phyloP scores from a whole-genome alignment of 2,797 vertebrate genomes.

The Ctenopoma multispine region DNA sequence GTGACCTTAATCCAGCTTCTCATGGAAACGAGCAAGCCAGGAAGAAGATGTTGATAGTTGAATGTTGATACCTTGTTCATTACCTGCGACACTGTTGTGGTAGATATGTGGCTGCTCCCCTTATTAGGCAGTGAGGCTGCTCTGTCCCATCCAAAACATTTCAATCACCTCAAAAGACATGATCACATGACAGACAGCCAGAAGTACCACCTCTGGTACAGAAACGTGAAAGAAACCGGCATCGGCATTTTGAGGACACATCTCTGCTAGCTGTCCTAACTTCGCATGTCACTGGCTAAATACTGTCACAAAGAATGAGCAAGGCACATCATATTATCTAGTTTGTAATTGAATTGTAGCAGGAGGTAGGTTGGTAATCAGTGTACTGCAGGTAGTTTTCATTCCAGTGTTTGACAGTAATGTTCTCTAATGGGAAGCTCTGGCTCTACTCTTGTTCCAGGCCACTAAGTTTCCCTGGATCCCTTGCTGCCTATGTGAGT shows the following conservation, averaged over 20 bases:
- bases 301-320: slow-evolving; percentile 63
- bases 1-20: neutral
- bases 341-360: slow-evolving; percentile 81
- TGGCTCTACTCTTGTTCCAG: slow-evolving; percentile 74
- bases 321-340: slow-evolving; percentile 66
- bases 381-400: slow-evolving; percentile 78
- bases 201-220: slow-evolving; percentile 23
- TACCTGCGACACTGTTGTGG: neutral
- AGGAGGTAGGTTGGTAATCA: slow-evolving; percentile 77
- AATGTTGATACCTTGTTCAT: neutral
- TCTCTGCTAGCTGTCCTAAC: slow-evolving; percentile 61
- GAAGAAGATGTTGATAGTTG: neutral
- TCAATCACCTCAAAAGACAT: slow-evolving; percentile 7
- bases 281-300: slow-evolving; percentile 52
- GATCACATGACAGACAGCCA: slow-evolving; percentile 5
- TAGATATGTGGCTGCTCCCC: neutral
- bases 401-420: slow-evolving; percentile 79
- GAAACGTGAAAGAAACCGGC: slow-evolving; percentile 21
- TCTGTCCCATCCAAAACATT: slow-evolving; percentile 7
- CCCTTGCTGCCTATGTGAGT: slow-evolving; percentile 30
- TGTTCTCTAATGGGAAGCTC: slow-evolving; percentile 80
- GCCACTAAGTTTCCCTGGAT: slow-evolving; percentile 65
- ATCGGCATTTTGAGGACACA: slow-evolving; percentile 49
- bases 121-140: neutral
- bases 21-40: neutral